Conservation (phyloP, 2,888 invertebrate species). For the Coleophora deauratella region DNA sequence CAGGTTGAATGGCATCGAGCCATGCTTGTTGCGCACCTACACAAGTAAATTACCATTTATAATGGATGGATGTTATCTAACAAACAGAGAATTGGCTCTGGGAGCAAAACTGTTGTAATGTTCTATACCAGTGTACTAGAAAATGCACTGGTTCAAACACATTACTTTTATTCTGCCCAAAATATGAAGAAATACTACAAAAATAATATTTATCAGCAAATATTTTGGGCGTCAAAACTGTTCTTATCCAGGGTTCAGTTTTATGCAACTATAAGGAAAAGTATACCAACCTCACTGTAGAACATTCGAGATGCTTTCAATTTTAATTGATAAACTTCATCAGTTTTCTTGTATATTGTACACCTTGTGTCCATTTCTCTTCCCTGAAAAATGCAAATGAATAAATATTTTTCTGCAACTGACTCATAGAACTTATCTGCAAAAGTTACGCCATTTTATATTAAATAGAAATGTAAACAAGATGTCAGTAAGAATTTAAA, state of each 20-base stretch:
- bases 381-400: conserved; percentile 69
- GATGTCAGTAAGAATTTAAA: conserved; percentile 36
- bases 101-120: conserved; percentile 32
- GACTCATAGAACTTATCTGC: too few relatives aligned
- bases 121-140: conserved; percentile 33
- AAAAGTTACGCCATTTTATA: too few relatives aligned
- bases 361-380: conserved; percentile 95
- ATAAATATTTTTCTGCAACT: not conserved
- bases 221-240: conserved; percentile 5
- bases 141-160: conserved; percentile 36
- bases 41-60: conserved; percentile 5
- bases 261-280: too few relatives aligned
- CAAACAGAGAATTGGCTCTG: too few relatives aligned
- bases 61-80: too few relatives aligned
- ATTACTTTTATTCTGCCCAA: conserved; percentile 32
- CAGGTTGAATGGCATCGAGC: conserved; percentile 98
- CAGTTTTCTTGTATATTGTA: conserved; percentile 98
- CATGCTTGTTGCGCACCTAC: conserved; percentile 90
- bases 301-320: conserved; percentile 96
- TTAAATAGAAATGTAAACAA: not conserved
- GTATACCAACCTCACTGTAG: conserved; percentile 79
- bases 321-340: conserved; percentile 97
- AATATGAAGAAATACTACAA: conserved; percentile 18
- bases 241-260: too few relatives aligned
- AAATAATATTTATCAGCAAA: conserved; percentile 6